A percentile compares a stretch with the other conserved stretches of the same genome.
Evolutionary conservation across 2,113 vertebrate species (phyloP).

Genomic region (Leptosomus discolor): DNA sequence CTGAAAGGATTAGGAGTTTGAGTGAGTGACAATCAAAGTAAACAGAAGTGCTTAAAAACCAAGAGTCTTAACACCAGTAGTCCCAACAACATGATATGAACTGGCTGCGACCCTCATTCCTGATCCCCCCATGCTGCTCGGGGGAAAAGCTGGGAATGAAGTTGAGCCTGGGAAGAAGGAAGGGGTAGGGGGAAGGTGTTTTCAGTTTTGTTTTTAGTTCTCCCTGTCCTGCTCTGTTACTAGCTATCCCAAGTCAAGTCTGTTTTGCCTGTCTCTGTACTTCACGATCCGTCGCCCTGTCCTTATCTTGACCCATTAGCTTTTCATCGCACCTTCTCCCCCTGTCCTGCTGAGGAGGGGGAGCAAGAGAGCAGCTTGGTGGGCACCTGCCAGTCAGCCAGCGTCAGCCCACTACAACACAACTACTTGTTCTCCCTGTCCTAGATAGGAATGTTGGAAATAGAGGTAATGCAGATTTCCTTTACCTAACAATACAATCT

Average conservation of each 20-base stretch:
- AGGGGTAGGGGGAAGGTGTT: not conserved
- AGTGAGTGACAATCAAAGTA: not conserved
- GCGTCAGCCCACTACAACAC: not conserved
- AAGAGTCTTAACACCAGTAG: not conserved
- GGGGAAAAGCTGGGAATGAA: not conserved
- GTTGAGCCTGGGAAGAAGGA: not conserved
- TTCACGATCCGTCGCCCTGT: not conserved
- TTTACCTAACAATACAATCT: not conserved
- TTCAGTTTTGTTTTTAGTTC: not conserved
- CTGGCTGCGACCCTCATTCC: not conserved
- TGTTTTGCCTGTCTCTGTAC: not conserved
- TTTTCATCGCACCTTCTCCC: not conserved
- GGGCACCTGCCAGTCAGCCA: not conserved
- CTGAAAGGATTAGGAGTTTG: not conserved
- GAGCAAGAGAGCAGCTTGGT: not conserved
- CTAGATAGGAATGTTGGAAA: not conserved
- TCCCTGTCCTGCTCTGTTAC: not conserved
- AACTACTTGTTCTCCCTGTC: not conserved
- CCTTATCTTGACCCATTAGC: not conserved
- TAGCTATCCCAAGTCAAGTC: not conserved
- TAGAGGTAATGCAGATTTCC: not conserved
- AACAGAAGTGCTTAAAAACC: not conserved
- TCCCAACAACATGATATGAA: no score
- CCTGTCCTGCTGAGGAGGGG: not conserved
- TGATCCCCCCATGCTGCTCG: rapidly evolving